phyloP scores from a whole-genome alignment of 2,113 vertebrate species.

The Siniperca chuatsi region DNA sequence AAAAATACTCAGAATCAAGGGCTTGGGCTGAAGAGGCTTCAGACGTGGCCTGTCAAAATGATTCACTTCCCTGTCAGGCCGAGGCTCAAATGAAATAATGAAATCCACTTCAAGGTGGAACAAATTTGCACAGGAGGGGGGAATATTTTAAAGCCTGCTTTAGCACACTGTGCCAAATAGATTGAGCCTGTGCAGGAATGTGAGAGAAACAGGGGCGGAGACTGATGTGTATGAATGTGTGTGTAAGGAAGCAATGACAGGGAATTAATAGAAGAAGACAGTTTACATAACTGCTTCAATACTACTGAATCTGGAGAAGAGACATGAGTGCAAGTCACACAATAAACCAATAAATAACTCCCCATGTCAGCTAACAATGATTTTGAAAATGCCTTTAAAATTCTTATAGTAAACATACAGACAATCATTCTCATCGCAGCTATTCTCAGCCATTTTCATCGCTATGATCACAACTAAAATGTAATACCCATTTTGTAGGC shows the following conservation, averaged over 20 bases:
- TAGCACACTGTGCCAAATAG: slow-evolving; percentile 76
- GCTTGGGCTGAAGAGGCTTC: slow-evolving; percentile 82
- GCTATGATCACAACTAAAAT: slow-evolving; percentile 18
- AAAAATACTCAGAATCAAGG: slow-evolving; percentile 85
- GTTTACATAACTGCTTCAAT: slow-evolving; percentile 65
- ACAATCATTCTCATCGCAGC: background rate
- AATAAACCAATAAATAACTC: slow-evolving; percentile 46
- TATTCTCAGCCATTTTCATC: background rate
- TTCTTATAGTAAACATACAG: background rate
- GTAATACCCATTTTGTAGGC: background rate
- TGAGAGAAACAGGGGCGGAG: slow-evolving; percentile 61
- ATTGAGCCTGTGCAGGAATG: slow-evolving; percentile 70
- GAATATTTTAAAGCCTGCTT: slow-evolving; percentile 83
- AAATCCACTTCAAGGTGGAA: slow-evolving; percentile 87
- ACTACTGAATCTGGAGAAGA: slow-evolving; percentile 46
- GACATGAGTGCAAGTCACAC: slow-evolving; percentile 13
- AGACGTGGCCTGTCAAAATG: slow-evolving; percentile 85
- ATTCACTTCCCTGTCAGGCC: slow-evolving; percentile 87
- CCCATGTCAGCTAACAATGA: slow-evolving; percentile 23
- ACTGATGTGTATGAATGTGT: slow-evolving; percentile 65
- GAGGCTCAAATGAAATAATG: slow-evolving; percentile 85
- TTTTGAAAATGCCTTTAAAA: slow-evolving; percentile 1
- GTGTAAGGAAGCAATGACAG: slow-evolving; percentile 63
- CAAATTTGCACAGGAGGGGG: slow-evolving; percentile 83
- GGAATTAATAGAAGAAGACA: slow-evolving; percentile 70